These are phyloP conservation scores for Lathamus discolor DNA, from an alignment of 2,113 vertebrate genomes.

Conservation along the genomic window DNA sequence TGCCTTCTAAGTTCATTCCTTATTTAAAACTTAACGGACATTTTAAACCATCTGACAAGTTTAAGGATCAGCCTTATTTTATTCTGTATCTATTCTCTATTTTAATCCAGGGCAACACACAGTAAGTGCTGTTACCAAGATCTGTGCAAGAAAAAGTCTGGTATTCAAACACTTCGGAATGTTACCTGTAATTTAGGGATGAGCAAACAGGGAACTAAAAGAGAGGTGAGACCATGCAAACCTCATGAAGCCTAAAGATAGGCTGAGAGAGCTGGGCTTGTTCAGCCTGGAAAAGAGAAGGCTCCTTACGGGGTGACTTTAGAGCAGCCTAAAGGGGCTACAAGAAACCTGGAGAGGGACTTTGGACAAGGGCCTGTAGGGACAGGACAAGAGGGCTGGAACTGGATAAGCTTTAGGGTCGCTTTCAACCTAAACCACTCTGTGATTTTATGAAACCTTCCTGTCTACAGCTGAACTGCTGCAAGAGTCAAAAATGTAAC, in stretches of 20 bases:
- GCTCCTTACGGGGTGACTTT: background rate
- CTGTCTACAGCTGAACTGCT: background rate
- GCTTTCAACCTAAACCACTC: background rate
- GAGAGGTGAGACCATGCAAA: background rate
- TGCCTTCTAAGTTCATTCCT: background rate
- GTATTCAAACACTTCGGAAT: background rate
- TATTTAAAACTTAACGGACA: background rate
- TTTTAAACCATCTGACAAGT: background rate
- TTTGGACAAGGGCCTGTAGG: background rate
- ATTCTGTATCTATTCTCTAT: accelerated
- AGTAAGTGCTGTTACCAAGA: background rate
- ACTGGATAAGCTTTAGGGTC: background rate
- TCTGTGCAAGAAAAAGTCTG: background rate
- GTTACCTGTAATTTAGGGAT: background rate
- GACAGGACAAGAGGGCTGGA: background rate
- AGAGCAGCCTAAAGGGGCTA: background rate
- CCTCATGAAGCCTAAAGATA: background rate
- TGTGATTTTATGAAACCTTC: background rate
- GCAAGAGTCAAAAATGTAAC: background rate
- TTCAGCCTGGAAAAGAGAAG: background rate
- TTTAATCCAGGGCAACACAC: background rate
- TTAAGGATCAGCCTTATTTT: background rate
- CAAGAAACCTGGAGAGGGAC: background rate
- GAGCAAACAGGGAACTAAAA: accelerated
- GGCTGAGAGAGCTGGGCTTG: background rate